Evolutionary conservation across 2,888 invertebrate genomes (phyloP).

Genomic region (Clivina fossor): DNA sequence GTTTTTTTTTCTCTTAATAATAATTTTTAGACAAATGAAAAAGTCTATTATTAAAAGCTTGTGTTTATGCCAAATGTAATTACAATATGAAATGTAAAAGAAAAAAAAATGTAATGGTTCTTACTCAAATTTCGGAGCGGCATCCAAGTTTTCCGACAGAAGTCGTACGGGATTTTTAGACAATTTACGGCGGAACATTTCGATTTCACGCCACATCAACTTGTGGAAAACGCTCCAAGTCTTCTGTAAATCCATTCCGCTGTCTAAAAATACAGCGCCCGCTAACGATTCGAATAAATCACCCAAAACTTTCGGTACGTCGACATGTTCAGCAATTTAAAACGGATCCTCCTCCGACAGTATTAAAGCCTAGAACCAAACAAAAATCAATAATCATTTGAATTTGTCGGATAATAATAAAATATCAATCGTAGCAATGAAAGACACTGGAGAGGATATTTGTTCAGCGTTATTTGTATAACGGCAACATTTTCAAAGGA

Average conservation of each 20-base stretch:
- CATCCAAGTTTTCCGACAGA: slow-evolving; percentile 79
- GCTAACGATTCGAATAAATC: slow-evolving; percentile 91
- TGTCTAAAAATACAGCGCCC: slow-evolving; percentile 90
- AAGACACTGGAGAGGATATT: too few species aligned
- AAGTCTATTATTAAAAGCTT: too few species aligned
- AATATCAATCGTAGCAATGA: too few species aligned
- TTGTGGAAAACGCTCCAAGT: slow-evolving; percentile 84
- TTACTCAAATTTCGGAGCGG: slow-evolving; percentile 74
- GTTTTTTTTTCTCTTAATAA: too few species aligned
- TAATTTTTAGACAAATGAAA: too few species aligned
- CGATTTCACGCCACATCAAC: slow-evolving; percentile 85
- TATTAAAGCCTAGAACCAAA: slow-evolving; percentile 54
- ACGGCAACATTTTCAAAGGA: too few species aligned
- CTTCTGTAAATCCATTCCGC: slow-evolving; percentile 66
- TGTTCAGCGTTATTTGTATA: too few species aligned
- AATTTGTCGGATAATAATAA: too few species aligned
- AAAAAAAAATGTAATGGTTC: slow-evolving; percentile 46
- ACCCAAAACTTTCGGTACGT: slow-evolving; percentile 91
- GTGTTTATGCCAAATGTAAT: too few species aligned
- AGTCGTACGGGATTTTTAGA: slow-evolving; percentile 91
- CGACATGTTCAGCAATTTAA: slow-evolving; percentile 72
- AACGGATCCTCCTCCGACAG: slow-evolving; percentile 67
- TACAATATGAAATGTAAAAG: too few species aligned
- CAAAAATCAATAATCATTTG: too few species aligned
- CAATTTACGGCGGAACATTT: slow-evolving; percentile 75